Percentiles rank a stretch among this genome's conserved stretches.
These are phyloP conservation scores for Geodia barretti DNA, from an alignment of 37 sponge, comb jelly and placozoan species.

Conservation along the genomic window DNA sequence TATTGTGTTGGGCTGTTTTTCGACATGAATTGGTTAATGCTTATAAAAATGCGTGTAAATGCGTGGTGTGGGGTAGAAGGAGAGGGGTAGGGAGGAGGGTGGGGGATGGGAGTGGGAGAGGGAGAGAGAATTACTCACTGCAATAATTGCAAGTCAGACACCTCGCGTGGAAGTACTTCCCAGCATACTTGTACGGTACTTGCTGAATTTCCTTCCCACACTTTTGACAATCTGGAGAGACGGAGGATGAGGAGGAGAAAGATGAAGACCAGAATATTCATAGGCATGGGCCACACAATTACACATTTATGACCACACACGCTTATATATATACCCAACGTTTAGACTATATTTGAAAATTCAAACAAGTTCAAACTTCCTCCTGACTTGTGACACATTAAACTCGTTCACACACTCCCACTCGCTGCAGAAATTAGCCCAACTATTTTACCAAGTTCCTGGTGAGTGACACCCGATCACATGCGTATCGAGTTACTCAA, in stretches of 20 bases:
- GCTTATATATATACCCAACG: too few species aligned
- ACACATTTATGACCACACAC: too few species aligned
- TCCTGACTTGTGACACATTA: too few species aligned
- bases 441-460: not conserved
- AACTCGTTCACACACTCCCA: too few species aligned
- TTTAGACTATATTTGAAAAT: too few species aligned
- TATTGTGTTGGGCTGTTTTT: too few species aligned
- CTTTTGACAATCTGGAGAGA: constrained; percentile 47
- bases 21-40: too few species aligned
- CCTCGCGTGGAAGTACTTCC: constrained; percentile 57
- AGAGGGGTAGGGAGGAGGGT: not conserved
- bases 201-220: constrained; percentile 42
- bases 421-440: too few species aligned
- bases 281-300: not conserved
- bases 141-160: constrained; percentile 56
- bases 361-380: too few species aligned
- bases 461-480: too few species aligned
- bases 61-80: not conserved
- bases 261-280: too few species aligned
- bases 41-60: constrained; percentile 6
- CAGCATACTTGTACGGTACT: constrained; percentile 56
- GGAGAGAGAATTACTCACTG: constrained; percentile 27
- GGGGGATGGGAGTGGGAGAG: not conserved
- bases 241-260: not conserved
- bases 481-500: too few species aligned